phyloP scores from a whole-genome alignment of 2,113 vertebrate species.

The Engystomops pustulosus region DNA sequence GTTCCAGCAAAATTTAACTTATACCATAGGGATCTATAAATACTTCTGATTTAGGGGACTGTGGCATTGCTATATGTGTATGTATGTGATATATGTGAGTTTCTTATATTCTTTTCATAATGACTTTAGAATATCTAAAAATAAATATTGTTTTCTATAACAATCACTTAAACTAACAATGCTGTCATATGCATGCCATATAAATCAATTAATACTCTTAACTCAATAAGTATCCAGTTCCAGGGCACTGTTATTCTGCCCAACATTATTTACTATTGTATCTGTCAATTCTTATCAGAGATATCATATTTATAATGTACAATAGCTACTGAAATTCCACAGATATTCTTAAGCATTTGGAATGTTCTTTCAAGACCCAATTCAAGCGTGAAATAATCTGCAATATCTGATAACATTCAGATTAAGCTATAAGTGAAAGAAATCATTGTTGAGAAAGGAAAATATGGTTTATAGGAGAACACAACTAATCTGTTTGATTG shows the following conservation, averaged over 20 bases:
- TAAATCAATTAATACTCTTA: conserved; percentile 40
- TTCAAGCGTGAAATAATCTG: conserved; percentile 54
- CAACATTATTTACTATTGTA: conserved; percentile 58
- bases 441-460: conserved; percentile 49
- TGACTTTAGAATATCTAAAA: conserved; percentile 19
- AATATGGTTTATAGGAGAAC: conserved; percentile 32
- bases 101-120: not conserved
- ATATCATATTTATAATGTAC: conserved; percentile 58
- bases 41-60: too few relatives aligned
- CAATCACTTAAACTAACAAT: conserved; percentile 42
- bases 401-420: conserved; percentile 57
- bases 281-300: conserved; percentile 56
- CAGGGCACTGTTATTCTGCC: conserved; percentile 33
- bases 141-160: conserved; percentile 33
- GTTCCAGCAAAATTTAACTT: too few relatives aligned
- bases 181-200: not conserved
- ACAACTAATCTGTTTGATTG: conserved; percentile 35
- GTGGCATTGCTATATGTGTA: too few relatives aligned
- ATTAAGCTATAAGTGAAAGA: conserved; percentile 53
- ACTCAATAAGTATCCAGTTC: conserved; percentile 39
- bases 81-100: not conserved
- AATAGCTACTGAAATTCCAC: conserved; percentile 48
- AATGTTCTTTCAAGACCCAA: conserved; percentile 53
- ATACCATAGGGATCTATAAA: too few relatives aligned
- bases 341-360: conserved; percentile 56